Evolutionary conservation across 2,888 invertebrate genomes (phyloP).

Genomic region (Mythimna pallens): DNA sequence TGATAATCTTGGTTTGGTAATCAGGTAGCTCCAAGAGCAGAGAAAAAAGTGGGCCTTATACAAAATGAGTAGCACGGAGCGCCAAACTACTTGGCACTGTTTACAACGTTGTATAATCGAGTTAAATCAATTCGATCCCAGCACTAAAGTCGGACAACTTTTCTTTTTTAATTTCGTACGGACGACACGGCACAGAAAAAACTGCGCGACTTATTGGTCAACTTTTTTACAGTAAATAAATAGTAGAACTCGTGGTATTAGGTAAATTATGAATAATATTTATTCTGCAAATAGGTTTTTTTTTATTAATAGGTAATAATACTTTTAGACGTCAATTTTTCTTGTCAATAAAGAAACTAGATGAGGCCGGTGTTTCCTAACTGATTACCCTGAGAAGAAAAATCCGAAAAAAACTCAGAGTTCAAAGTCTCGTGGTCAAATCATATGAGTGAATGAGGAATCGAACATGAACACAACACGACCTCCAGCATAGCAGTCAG

Average conservation of each 20-base stretch:
- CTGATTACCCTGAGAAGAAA: too few relatives aligned
- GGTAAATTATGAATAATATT: neutral
- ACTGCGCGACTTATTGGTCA: slow-evolving; percentile 14
- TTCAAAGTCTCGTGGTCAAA: too few relatives aligned
- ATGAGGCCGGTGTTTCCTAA: too few relatives aligned
- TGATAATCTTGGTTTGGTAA: too few relatives aligned
- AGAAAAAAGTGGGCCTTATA: slow-evolving; percentile 7
- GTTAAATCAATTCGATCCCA: slow-evolving; percentile 71
- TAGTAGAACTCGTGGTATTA: neutral
- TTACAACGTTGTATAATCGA: slow-evolving; percentile 77
- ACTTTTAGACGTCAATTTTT: too few relatives aligned
- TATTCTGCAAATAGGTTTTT: too few relatives aligned
- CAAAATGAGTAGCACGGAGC: slow-evolving; percentile 44
- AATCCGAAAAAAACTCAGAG: too few relatives aligned
- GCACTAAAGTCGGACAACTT: slow-evolving; percentile 69
- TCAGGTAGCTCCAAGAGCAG: neutral
- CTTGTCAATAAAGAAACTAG: too few relatives aligned
- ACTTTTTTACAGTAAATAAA: slow-evolving; percentile 6
- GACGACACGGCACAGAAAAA: slow-evolving; percentile 18
- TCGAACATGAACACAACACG: too few relatives aligned
- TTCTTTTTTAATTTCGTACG: slow-evolving; percentile 69
- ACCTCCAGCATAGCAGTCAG: too few relatives aligned
- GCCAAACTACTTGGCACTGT: slow-evolving; percentile 53
- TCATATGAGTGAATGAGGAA: too few relatives aligned
- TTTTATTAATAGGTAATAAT: too few relatives aligned